phyloP scores from a whole-genome alignment of 2,113 vertebrate genomes.

The Bungarus multicinctus region DNA sequence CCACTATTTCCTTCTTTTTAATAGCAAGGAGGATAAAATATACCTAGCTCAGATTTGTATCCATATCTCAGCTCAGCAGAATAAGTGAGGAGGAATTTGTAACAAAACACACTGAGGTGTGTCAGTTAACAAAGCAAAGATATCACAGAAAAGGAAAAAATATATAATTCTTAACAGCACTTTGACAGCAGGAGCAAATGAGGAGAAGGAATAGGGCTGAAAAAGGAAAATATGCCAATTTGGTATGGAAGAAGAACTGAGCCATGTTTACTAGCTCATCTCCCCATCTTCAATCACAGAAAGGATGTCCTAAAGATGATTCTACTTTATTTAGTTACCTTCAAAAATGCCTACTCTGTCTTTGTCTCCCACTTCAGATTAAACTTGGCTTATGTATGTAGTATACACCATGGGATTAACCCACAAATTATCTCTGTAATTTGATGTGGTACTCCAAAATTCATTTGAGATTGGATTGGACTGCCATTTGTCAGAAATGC shows the following conservation, averaged over 20 bases:
- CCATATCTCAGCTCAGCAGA: conserved; percentile 45
- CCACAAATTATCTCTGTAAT: background rate
- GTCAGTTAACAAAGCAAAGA: conserved; percentile 63
- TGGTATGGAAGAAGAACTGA: conserved; percentile 20
- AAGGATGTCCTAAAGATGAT: background rate
- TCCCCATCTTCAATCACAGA: conserved; percentile 3
- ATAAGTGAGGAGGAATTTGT: conserved; percentile 43
- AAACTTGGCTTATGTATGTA: background rate
- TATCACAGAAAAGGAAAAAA: conserved; percentile 46
- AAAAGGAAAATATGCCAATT: conserved; percentile 40
- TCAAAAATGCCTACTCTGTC: background rate
- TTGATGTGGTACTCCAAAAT: background rate
- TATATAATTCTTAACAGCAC: conserved; percentile 40
- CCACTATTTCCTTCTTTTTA: conserved; percentile 30
- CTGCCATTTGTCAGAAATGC: no score
- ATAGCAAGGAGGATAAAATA: conserved; percentile 40
- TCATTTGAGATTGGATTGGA: no score
- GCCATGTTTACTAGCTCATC: conserved; percentile 18
- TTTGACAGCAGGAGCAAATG: conserved; percentile 40
- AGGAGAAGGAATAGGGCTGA: conserved; percentile 34
- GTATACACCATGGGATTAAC: conserved; percentile 19
- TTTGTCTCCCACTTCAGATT: background rate
- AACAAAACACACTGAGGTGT: conserved; percentile 56
- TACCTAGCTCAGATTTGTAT: conserved; percentile 44
- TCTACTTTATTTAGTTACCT: conserved; percentile 2